Conservation (phyloP, 2,797 vertebrate species). For the Sebastes taczanowskii region DNA sequence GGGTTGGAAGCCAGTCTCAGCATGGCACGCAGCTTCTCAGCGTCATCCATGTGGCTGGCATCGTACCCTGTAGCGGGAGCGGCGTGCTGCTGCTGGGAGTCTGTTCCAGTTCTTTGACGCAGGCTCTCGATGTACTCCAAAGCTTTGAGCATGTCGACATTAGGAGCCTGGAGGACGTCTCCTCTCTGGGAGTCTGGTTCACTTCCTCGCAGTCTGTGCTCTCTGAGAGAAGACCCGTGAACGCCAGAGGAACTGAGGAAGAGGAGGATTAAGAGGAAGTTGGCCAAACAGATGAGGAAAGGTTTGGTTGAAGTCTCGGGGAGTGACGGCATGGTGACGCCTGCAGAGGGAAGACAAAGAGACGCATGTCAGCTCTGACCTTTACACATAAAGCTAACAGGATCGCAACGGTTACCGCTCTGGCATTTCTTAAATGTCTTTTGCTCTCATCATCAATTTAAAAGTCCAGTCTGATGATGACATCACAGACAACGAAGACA, state of each 20-base stretch:
- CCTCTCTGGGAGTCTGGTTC: constrained; percentile 79
- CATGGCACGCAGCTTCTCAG: constrained; percentile 71
- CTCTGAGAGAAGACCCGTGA: constrained; percentile 86
- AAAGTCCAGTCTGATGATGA: constrained; percentile 15
- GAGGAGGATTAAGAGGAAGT: constrained; percentile 76
- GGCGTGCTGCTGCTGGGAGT: constrained; percentile 69
- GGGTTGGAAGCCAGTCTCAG: constrained; percentile 58
- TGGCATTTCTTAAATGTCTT: constrained; percentile 44
- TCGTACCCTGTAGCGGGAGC: constrained; percentile 72
- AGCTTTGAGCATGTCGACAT: constrained; percentile 93
- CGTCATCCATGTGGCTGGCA: constrained; percentile 48
- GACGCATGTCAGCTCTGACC: constrained; percentile 55
- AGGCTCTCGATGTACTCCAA: constrained; percentile 94
- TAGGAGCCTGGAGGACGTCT: constrained; percentile 81
- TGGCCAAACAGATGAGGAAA: constrained; percentile 69
- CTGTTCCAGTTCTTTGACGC: constrained; percentile 81
- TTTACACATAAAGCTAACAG: constrained; percentile 39
- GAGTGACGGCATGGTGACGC: constrained; percentile 71
- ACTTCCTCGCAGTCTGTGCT: constrained; percentile 85
- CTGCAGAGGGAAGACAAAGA: constrained; percentile 62
- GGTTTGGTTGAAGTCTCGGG: constrained; percentile 57
- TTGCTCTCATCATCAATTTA: constrained; percentile 12
- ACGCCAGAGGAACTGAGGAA: constrained; percentile 69
- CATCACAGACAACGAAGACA: neutral
- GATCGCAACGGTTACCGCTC: neutral